A percentile compares a stretch with the other conserved stretches of the same genome.
These are phyloP conservation scores for Pachycephala philippinensis DNA, from an alignment of 2,113 vertebrate species.

Conservation along the genomic window DNA sequence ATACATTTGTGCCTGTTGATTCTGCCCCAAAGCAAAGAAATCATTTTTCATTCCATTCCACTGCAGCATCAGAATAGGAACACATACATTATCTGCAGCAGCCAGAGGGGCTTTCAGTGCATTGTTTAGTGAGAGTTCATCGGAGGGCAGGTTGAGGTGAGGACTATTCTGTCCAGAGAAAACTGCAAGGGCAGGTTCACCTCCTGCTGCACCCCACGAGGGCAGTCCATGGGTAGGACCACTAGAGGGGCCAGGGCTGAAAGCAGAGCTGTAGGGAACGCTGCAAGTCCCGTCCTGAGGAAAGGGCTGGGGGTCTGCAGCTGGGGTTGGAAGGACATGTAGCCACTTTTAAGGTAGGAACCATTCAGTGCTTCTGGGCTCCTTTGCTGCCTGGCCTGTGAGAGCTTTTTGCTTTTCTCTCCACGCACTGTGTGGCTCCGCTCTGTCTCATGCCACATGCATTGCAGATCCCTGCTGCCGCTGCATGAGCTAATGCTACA, in stretches of 20 bases:
- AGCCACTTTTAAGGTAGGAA: rapidly evolving
- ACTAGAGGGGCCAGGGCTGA: background rate
- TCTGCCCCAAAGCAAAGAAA: background rate
- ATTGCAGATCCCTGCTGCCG: background rate
- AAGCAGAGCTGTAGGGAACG: background rate
- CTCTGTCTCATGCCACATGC: too few relatives aligned
- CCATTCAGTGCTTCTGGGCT: background rate
- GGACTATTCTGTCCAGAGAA: background rate
- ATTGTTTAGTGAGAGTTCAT: background rate
- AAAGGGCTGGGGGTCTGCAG: background rate
- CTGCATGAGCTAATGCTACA: background rate
- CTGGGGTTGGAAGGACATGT: background rate
- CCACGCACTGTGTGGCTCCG: background rate
- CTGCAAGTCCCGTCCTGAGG: background rate
- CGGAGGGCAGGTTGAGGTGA: background rate
- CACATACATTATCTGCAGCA: background rate
- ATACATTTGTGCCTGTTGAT: background rate
- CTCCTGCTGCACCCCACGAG: background rate
- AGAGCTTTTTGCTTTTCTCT: background rate
- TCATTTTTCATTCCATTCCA: background rate
- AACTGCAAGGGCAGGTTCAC: background rate
- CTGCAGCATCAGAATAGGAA: background rate
- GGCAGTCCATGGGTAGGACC: background rate
- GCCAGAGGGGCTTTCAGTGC: background rate
- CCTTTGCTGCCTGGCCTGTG: background rate